These are phyloP conservation scores for Tetramorium bicarinatum DNA, from an alignment of 2,888 invertebrate species.

Conservation along the genomic window DNA sequence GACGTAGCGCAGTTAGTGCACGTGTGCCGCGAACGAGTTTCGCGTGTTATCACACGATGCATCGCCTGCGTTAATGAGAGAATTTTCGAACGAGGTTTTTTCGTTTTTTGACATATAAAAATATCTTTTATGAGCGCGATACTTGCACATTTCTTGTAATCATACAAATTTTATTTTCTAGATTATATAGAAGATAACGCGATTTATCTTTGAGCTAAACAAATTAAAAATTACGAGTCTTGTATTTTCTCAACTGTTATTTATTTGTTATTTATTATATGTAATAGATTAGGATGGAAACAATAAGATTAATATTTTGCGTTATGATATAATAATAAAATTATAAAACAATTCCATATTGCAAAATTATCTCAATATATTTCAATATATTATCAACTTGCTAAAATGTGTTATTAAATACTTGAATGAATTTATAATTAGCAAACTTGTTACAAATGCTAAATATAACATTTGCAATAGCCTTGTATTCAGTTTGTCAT, in stretches of 20 bases:
- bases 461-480: not conserved
- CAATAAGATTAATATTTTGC: not conserved
- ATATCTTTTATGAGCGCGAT: not conserved
- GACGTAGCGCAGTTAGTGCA: not conserved
- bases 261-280: not conserved
- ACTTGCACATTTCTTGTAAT: not conserved
- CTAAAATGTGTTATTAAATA: not conserved
- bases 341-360: not conserved
- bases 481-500: not conserved
- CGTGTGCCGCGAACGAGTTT: constrained; percentile 39
- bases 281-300: not conserved
- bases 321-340: not conserved
- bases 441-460: not conserved
- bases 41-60: constrained; percentile 18
- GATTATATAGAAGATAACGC: not conserved
- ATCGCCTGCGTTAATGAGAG: constrained; percentile 31
- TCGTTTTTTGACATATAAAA: constrained; percentile 13
- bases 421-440: not conserved
- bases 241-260: not conserved
- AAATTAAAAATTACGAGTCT: not conserved
- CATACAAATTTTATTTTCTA: not conserved
- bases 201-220: not conserved
- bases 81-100: constrained; percentile 24
- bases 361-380: not conserved
- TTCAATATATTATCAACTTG: not conserved